Percentiles rank a stretch among this genome's conserved stretches.
These are phyloP conservation scores for Danionella cerebrum DNA, from an alignment of 2,113 vertebrate species.

Conservation along the genomic window DNA sequence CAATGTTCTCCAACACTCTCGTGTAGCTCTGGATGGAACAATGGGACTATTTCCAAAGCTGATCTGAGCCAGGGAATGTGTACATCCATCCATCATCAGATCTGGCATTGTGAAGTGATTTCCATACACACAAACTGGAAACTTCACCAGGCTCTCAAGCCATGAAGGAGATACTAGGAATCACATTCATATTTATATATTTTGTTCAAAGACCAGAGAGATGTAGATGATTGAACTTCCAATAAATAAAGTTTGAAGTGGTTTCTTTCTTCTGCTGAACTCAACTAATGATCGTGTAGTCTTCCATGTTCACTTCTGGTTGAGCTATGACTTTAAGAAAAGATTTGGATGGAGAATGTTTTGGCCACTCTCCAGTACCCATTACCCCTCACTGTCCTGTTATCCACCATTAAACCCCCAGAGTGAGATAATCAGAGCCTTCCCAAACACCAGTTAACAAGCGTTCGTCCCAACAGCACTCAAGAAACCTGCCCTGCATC, in stretches of 20 bases:
- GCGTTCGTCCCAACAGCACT: background rate
- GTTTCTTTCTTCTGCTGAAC: too few species aligned
- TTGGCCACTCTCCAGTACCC: slow-evolving; percentile 34
- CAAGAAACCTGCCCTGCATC: slow-evolving; percentile 23
- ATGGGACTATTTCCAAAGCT: background rate
- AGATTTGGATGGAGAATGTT: background rate
- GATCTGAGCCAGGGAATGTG: slow-evolving; percentile 1
- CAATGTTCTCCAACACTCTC: background rate
- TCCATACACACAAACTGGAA: slow-evolving; percentile 29
- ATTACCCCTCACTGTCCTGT: slow-evolving; percentile 3
- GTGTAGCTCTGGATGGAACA: background rate
- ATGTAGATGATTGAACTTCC: too few species aligned
- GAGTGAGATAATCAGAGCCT: slow-evolving; percentile 21
- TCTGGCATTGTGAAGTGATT: background rate
- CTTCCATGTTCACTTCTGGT: too few species aligned
- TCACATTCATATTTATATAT: too few species aligned
- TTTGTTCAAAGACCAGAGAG: too few species aligned
- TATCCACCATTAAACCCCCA: slow-evolving; percentile 29
- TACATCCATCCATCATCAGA: slow-evolving; percentile 21
- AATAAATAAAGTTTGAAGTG: too few species aligned
- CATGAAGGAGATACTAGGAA: too few species aligned
- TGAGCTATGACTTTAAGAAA: too few species aligned
- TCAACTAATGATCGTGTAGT: too few species aligned
- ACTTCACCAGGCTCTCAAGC: too few species aligned
- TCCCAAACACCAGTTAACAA: slow-evolving; percentile 40